phyloP scores from a whole-genome alignment of 2,888 invertebrate genomes.

The Cyaniris semiargus region DNA sequence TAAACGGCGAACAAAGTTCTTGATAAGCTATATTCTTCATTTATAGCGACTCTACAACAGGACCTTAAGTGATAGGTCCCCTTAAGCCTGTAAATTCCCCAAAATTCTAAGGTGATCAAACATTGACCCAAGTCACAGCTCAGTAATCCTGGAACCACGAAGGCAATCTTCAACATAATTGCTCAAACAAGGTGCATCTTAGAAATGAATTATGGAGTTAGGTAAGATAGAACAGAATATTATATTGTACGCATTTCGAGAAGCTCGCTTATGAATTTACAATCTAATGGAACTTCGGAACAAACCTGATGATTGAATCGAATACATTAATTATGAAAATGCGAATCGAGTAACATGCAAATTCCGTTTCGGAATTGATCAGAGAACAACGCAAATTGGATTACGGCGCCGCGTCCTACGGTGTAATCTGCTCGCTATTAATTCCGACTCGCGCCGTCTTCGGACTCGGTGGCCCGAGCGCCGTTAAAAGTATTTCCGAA shows the following conservation, averaged over 20 bases:
- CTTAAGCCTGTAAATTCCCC: background rate
- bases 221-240: slow-evolving; percentile 2
- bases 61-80: background rate
- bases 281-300: slow-evolving; percentile 32
- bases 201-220: slow-evolving; percentile 14
- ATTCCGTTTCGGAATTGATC: slow-evolving; percentile 49
- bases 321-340: slow-evolving; percentile 40
- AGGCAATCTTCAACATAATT: background rate
- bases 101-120: background rate
- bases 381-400: slow-evolving; percentile 52
- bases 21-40: background rate
- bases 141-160: background rate
- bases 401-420: slow-evolving; percentile 55
- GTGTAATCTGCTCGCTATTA: slow-evolving; percentile 67
- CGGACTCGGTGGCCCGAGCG: slow-evolving; percentile 64
- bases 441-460: slow-evolving; percentile 57
- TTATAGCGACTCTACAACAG: background rate
- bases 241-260: slow-evolving; percentile 4
- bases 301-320: slow-evolving; percentile 33
- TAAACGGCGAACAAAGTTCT: background rate
- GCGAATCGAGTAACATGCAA: slow-evolving; percentile 41
- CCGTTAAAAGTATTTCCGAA: slow-evolving; percentile 79
- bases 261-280: slow-evolving; percentile 29
- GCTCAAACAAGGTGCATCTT: background rate
- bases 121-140: background rate